Evolutionary conservation across 2,113 vertebrate genomes (phyloP).

Genomic region (Cervus canadensis): DNA sequence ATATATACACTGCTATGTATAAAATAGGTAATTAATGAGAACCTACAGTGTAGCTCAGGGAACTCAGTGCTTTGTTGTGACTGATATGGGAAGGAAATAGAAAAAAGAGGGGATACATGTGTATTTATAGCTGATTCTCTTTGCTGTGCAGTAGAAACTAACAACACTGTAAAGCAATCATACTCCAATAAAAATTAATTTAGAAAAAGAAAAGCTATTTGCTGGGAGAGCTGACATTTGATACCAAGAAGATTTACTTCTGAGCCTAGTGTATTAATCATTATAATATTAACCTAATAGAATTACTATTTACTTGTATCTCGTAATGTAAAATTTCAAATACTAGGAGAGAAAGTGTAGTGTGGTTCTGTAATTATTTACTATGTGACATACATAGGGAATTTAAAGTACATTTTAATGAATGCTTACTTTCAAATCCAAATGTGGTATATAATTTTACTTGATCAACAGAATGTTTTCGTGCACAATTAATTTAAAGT

Average conservation of each 20-base stretch:
- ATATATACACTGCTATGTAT: no score
- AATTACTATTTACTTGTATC: background rate
- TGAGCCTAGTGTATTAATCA: background rate
- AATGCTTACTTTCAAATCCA: background rate
- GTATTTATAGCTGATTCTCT: no score
- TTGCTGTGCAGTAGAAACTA: no score
- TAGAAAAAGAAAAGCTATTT: background rate
- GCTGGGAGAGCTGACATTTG: background rate
- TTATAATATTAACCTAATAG: background rate
- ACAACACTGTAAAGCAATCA: no score
- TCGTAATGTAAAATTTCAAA: background rate
- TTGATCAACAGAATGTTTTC: background rate
- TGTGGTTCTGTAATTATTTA: background rate
- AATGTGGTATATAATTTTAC: background rate
- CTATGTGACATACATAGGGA: background rate
- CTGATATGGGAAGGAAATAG: no score
- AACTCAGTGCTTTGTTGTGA: no score
- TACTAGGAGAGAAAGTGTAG: background rate
- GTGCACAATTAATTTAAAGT: background rate
- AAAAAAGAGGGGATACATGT: no score
- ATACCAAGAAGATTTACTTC: background rate
- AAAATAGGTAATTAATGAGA: no score
- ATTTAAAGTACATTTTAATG: background rate
- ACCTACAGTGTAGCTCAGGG: no score
- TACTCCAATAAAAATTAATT: no score